phyloP scores from a whole-genome alignment of 2,797 vertebrate genomes.

The Sebastolobus altivelis region DNA sequence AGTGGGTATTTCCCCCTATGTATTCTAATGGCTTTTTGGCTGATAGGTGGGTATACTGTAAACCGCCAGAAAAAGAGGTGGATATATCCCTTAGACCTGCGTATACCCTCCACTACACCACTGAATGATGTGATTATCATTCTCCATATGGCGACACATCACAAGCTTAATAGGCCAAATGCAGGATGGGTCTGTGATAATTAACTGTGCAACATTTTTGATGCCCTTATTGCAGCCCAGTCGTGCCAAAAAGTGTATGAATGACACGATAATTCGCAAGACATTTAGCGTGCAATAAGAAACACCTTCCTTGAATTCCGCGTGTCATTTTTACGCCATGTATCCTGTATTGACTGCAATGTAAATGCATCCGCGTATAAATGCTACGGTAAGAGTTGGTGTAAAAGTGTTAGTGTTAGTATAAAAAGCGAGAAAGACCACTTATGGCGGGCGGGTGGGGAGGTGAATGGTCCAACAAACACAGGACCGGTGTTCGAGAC shows the following conservation, averaged over 20 bases:
- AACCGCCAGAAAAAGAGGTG: too few species aligned
- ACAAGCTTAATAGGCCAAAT: not conserved
- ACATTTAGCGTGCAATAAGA: not conserved
- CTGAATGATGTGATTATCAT: conserved; percentile 7
- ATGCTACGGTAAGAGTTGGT: not conserved
- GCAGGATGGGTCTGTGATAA: not conserved
- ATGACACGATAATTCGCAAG: not conserved
- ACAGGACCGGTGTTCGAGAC: too few species aligned
- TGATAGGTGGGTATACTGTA: rapidly evolving
- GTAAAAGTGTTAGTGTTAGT: too few species aligned
- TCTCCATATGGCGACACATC: not conserved
- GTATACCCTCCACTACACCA: too few species aligned
- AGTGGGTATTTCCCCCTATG: too few species aligned
- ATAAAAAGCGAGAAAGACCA: not conserved
- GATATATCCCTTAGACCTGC: too few species aligned
- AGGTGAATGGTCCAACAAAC: not conserved
- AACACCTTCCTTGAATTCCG: not conserved
- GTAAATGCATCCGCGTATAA: not conserved
- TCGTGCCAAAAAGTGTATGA: not conserved
- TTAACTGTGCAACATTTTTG: not conserved
- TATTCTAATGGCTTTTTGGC: too few species aligned
- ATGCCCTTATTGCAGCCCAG: not conserved
- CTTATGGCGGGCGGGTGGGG: not conserved
- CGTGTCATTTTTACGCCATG: not conserved
- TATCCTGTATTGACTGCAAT: not conserved